A percentile compares a stretch with the other conserved stretches of the same genome.
These are phyloP conservation scores for Balanococcus diminutus DNA, from an alignment of 2,888 invertebrate genomes.

Conservation along the genomic window DNA sequence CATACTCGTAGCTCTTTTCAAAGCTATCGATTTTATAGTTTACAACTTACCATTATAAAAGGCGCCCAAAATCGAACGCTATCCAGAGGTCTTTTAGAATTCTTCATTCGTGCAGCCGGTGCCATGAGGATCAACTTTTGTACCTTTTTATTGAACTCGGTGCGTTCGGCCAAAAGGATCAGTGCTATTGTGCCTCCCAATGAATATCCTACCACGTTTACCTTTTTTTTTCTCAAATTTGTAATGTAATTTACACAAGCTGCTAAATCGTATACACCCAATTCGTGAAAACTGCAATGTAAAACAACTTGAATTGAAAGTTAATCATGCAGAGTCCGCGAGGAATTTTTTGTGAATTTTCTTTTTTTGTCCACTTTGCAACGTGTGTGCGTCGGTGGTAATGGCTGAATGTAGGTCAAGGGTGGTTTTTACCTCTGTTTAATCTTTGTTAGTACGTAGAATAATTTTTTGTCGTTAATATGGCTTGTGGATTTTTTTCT, in stretches of 20 bases:
- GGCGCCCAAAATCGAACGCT: slow-evolving; percentile 52
- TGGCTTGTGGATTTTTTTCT: neutral
- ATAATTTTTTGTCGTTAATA: neutral
- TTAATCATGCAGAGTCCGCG: neutral
- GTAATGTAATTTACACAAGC: slow-evolving; percentile 55
- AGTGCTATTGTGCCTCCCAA: slow-evolving; percentile 56
- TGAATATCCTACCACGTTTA: slow-evolving; percentile 56
- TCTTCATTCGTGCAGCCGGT: slow-evolving; percentile 56
- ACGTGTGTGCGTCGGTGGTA: neutral
- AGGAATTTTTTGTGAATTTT: neutral
- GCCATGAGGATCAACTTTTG: slow-evolving; percentile 57
- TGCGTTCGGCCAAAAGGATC: slow-evolving; percentile 55
- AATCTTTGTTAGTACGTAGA: neutral
- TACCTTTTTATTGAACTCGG: slow-evolving; percentile 57
- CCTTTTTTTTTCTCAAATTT: slow-evolving; percentile 51
- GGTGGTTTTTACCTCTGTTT: neutral
- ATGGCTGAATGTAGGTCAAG: neutral
- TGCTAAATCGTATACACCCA: slow-evolving; percentile 56
- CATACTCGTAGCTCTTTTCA: neutral
- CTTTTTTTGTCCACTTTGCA: neutral
- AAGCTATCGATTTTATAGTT: neutral
- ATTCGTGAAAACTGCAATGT: slow-evolving; percentile 56
- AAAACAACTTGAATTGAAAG: slow-evolving; percentile 21
- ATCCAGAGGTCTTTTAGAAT: slow-evolving; percentile 51
- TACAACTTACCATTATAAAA: slow-evolving; percentile 46